phyloP scores from a whole-genome alignment of 2,797 vertebrate species.

The Eulemur coronatus region DNA sequence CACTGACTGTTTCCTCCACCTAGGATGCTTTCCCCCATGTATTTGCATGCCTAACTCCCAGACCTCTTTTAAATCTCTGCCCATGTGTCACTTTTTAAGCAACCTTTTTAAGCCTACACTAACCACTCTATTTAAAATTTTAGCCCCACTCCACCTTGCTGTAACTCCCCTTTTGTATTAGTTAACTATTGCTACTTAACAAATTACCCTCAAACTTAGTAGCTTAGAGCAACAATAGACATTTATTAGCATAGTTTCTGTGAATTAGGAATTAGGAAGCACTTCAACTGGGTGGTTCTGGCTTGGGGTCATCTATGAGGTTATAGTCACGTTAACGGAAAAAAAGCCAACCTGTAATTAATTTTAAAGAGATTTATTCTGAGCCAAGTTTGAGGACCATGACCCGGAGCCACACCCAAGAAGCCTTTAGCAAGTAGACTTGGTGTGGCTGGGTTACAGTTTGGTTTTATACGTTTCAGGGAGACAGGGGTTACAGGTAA shows the following conservation, averaged over 20 bases:
- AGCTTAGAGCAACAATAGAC: not conserved
- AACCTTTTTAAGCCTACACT: not conserved
- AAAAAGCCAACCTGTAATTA: too few species aligned
- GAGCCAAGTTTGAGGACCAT: too few species aligned
- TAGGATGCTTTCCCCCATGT: not conserved
- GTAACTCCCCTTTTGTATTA: not conserved
- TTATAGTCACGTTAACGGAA: not conserved
- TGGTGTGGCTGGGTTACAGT: too few species aligned
- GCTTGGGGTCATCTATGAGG: not conserved
- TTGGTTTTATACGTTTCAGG: too few species aligned
- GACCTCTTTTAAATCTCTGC: not conserved
- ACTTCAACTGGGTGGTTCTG: not conserved
- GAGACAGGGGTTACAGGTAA: too few species aligned
- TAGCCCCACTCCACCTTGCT: not conserved
- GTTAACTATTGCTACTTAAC: not conserved
- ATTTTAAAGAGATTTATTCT: too few species aligned
- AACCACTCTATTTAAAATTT: not conserved
- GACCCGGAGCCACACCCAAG: too few species aligned
- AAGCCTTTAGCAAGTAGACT: too few species aligned
- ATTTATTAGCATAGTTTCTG: not conserved
- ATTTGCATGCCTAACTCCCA: not conserved
- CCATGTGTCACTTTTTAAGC: not conserved
- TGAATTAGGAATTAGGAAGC: not conserved
- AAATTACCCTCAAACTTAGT: not conserved
- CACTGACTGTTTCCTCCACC: not conserved